phyloP scores from a whole-genome alignment of 2,888 invertebrate genomes.

The Pristionchus fissidentatus region DNA sequence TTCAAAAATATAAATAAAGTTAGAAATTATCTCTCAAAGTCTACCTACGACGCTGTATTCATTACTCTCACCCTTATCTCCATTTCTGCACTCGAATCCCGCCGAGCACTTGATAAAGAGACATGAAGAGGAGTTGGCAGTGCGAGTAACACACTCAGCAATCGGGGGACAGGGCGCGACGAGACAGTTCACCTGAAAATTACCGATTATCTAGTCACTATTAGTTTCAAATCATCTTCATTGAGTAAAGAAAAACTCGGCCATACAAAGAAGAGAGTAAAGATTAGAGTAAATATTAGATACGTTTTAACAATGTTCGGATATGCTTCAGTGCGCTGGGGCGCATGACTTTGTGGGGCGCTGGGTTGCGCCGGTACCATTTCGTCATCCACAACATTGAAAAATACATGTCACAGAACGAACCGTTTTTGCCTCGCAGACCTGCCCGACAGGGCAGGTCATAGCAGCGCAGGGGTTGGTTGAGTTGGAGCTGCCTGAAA shows the following conservation, averaged over 20 bases:
- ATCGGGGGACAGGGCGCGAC: neutral
- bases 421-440: neutral
- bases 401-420: neutral
- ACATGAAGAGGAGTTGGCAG: neutral
- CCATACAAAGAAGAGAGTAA: too few species aligned
- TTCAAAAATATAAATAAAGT: too few species aligned
- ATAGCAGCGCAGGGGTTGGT: neutral
- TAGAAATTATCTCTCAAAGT: too few species aligned
- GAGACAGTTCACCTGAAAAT: neutral
- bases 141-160: neutral
- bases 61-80: constrained; percentile 27
- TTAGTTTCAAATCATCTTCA: too few species aligned
- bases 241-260: too few species aligned
- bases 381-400: neutral
- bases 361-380: neutral
- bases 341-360: neutral
- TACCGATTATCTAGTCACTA: too few species aligned
- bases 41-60: too few species aligned
- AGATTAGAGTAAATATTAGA: too few species aligned
- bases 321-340: too few species aligned
- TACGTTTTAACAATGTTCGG: too few species aligned
- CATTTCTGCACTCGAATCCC: constrained; percentile 28
- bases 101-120: constrained; percentile 22
- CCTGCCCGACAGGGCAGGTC: neutral
- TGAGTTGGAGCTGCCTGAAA: too few species aligned